Base-by-base conservation (phyloP, 30 jellyfish, hydroid and myxozoan genomes). In the Hydractinia echinata region DNA sequence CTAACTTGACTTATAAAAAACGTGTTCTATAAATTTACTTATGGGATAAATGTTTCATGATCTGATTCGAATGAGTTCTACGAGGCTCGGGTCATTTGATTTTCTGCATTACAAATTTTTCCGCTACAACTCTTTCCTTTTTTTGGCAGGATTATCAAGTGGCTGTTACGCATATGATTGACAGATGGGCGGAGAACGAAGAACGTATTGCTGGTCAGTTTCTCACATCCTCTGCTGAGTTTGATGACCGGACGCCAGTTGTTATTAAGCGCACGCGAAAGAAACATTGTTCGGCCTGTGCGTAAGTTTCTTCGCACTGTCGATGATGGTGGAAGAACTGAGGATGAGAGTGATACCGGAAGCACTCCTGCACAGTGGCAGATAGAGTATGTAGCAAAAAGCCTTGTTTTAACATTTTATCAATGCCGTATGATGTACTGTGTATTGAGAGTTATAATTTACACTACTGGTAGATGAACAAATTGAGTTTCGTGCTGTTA, bases 81-180 rank as follows among this genome's bases (percentile, higher is more conserved):
- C n/a, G n/a, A n/a, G 44, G 2, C 44, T 30, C 2, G 44, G 2
- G 44, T 30, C 70, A 60, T 0, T 16, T 60, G 18, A 60, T 60
- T 15, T 30, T 30, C 44, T 30, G 2, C 44, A 30, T 30, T 0
- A 58, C 69, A 58, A 58, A 58, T 58, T 58, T 58, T 3, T 3
- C 1, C 69, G 10, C 18, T 58, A 58, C 1, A 68, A 20, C 50
- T 68, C 1, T 68, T 15, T 11, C 69, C 69, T 11, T 16, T 58
- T 16, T 84, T 64, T 62, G 39, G 18, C 53, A 91, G 97, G 97
- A 81, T n/a, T 91, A 91, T 68, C 95, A 80, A 66, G 95, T 80
- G 52, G 97, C 97, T 8, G 97, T 91, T 20, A 94, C 89, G 81
- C 95, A 85, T 72, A 91, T 91, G 97, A 86, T 91, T 53, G 97